Conservation (phyloP, 2,888 invertebrate genomes). For the Macrosoma leucophasiata region DNA sequence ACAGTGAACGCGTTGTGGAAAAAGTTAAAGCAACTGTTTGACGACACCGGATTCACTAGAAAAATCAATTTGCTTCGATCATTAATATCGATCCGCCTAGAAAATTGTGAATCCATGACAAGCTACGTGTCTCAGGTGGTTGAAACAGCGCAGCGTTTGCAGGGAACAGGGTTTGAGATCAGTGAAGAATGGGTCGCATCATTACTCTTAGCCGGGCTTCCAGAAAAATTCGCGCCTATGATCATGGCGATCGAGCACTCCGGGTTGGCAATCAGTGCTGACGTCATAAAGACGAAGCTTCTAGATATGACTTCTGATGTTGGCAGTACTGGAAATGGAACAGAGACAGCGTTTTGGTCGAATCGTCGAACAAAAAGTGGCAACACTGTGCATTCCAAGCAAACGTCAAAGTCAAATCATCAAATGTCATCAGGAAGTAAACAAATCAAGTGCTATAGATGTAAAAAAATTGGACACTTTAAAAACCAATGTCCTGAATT, state of each 20-base stretch:
- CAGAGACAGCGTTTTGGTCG: slow-evolving; percentile 10
- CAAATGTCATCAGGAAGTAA: slow-evolving; percentile 6
- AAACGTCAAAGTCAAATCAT: no score
- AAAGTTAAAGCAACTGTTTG: slow-evolving; percentile 15
- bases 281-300: slow-evolving; percentile 15
- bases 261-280: slow-evolving; percentile 10
- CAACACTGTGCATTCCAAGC: no score
- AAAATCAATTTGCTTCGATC: slow-evolving; percentile 12
- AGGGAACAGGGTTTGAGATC: slow-evolving; percentile 22
- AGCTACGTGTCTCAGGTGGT: slow-evolving; percentile 18
- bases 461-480: slow-evolving; percentile 20
- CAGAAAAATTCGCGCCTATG: slow-evolving; percentile 21
- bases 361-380: no score
- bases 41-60: slow-evolving; percentile 15
- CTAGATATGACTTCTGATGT: slow-evolving; percentile 19
- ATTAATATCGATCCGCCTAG: slow-evolving; percentile 16
- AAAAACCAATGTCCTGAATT: slow-evolving; percentile 7
- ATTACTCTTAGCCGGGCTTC: slow-evolving; percentile 24
- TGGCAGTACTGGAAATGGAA: slow-evolving; percentile 7
- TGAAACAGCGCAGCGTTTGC: slow-evolving; percentile 21
- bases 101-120: slow-evolving; percentile 19
- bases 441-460: no score
- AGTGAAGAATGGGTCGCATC: slow-evolving; percentile 24
- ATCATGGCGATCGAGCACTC: slow-evolving; percentile 24
- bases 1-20: slow-evolving; percentile 10